Base-by-base conservation (phyloP, 2,888 invertebrate genomes). In the Macrophya alboannulata region DNA sequence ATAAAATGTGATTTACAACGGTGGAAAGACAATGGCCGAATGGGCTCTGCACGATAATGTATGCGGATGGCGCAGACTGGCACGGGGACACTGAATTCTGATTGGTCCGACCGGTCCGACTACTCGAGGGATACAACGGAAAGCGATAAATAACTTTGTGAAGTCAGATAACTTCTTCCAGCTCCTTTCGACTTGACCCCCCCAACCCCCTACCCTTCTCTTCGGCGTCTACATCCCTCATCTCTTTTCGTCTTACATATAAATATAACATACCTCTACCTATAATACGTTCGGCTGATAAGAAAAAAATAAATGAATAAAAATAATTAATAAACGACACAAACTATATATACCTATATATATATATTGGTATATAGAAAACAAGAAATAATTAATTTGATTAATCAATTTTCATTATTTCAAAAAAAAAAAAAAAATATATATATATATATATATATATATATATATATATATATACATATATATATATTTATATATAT, bases 1-100 rank as follows among this genome's bases (percentile, higher is more conserved):
- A 93, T 93, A 93, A 93, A 93, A 93, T 93, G 93, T 93, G 93
- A 93, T 93, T 93, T 93, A 93, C 92, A 93, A 93, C 92, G 90
- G 90, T 92, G 91, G 90, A 93, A 93, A 93, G 93, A 93, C 93
- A 93, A 93, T 93, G 93, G 93, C 92, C 92, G 92, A 91, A 92
- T 68, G 68, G 68, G 68, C 37, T 68, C 77, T 68, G 71, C 72
- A 86, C 85, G 92, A 93, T 93, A 93, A 93, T 93, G 92, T 93
- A 93, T 93, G 92, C 93, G 92, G 92, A 93, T 92, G 92, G 92
- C 92, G 91, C 92, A 91, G 93, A 92, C 93, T 92, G 92, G 92
- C 92, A 92, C 92, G 91, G 89, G 92, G 90, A 92, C 92, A 92
- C 92, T 91, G 91, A 92, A 92, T 93, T 92, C 92, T 92, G 93